Conservation (phyloP, 2,888 invertebrate genomes). For the Hyalella azteca region DNA sequence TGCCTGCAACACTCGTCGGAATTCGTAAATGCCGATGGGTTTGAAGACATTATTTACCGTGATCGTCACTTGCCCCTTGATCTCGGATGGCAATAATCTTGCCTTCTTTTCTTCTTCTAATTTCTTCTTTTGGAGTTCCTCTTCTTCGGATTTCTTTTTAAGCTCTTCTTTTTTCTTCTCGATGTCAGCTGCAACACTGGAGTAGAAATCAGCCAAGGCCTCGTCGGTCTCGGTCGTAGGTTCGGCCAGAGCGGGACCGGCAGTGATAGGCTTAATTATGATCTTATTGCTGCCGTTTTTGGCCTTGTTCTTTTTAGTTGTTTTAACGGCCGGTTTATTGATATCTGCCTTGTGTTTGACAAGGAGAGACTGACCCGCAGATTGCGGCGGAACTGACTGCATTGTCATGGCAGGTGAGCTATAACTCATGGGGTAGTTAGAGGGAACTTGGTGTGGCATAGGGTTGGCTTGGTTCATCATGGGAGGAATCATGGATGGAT, state of each 20-base stretch:
- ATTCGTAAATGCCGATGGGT: constrained; percentile 14
- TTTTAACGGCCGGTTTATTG: not conserved
- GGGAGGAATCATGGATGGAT: no score
- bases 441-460: no score
- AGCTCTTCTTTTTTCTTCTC: constrained; percentile 18
- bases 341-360: not conserved
- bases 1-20: not conserved
- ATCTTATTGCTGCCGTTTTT: not conserved
- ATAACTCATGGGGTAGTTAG: not conserved
- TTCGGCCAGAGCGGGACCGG: not conserved
- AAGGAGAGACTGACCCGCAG: no score
- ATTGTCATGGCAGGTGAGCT: not conserved
- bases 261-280: not conserved
- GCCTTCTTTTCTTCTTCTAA: not conserved
- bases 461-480: no score
- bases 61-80: constrained; percentile 14
- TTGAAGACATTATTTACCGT: constrained; percentile 1
- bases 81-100: constrained; percentile 5
- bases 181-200: constrained; percentile 4
- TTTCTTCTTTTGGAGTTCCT: not conserved
- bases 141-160: not conserved
- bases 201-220: constrained; percentile 21
- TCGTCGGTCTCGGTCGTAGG: not conserved
- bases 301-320: not conserved
- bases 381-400: not conserved